Conservation (phyloP, 2,888 invertebrate species). For the Caenorhabditis sp. region DNA sequence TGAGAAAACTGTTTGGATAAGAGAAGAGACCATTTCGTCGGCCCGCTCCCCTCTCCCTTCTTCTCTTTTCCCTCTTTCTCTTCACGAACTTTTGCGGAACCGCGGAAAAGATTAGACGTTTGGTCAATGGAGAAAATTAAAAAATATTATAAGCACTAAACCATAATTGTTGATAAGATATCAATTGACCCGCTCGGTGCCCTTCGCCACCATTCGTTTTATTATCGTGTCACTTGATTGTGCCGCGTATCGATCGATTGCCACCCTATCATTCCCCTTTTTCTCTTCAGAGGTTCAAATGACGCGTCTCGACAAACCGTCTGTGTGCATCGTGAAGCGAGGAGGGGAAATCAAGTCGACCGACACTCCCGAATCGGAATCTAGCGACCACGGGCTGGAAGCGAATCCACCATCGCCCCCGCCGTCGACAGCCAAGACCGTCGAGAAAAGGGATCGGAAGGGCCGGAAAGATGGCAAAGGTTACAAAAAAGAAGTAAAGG, state of each 20-base stretch:
- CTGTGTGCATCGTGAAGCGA: constrained; percentile 59
- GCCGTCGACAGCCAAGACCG: background rate
- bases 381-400: constrained; percentile 10
- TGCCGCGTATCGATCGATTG: background rate
- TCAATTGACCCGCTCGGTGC: too few species aligned
- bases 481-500: constrained; percentile 20
- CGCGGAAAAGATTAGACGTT: too few species aligned
- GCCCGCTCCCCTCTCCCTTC: too few species aligned
- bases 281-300: constrained; percentile 63
- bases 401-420: background rate
- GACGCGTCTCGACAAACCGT: constrained; percentile 66
- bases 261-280: background rate
- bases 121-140: too few species aligned
- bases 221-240: too few species aligned
- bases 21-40: too few species aligned
- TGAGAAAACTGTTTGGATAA: too few species aligned
- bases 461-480: constrained; percentile 11
- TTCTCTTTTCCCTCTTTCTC: too few species aligned
- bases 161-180: too few species aligned
- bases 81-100: too few species aligned
- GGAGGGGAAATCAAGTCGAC: constrained; percentile 21
- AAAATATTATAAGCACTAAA: too few species aligned
- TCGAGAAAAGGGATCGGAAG: constrained; percentile 43
- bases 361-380: constrained; percentile 16
- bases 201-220: too few species aligned